Evolutionary conservation across 1,140 invertebrate genomes (phyloP).

Genomic region (Cherax quadricarinatus): DNA sequence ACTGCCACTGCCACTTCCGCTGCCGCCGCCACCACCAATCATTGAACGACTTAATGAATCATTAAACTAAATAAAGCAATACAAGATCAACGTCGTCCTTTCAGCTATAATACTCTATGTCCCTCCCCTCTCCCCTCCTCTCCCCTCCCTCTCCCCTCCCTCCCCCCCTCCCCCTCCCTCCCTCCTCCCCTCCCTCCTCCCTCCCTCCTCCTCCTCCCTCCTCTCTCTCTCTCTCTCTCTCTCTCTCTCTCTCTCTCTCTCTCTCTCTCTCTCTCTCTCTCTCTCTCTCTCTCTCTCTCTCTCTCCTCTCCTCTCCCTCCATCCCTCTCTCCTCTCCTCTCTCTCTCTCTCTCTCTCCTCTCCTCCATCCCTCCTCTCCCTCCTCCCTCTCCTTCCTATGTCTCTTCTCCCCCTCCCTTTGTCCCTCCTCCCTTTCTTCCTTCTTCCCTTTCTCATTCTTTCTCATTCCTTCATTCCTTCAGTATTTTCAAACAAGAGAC

Average conservation of each 20-base stretch:
- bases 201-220: not conserved
- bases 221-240: not conserved
- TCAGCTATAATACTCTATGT: no score
- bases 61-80: no score
- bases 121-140: not conserved
- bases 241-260: not conserved
- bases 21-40: no score
- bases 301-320: not conserved
- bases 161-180: not conserved
- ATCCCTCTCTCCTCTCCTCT: not conserved
- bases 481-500: no score
- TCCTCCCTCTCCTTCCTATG: not conserved
- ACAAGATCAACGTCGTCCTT: not conserved
- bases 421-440: not conserved
- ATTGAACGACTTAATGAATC: no score
- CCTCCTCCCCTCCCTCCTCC: no score
- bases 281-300: not conserved
- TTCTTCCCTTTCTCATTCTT: no score
- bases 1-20: no score
- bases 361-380: no score
- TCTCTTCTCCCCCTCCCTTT: no score
- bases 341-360: not conserved
- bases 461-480: no score
- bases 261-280: no score
- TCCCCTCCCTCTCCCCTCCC: not conserved